Base-by-base conservation (phyloP, 2,888 invertebrate species). In the Phortica magna region DNA sequence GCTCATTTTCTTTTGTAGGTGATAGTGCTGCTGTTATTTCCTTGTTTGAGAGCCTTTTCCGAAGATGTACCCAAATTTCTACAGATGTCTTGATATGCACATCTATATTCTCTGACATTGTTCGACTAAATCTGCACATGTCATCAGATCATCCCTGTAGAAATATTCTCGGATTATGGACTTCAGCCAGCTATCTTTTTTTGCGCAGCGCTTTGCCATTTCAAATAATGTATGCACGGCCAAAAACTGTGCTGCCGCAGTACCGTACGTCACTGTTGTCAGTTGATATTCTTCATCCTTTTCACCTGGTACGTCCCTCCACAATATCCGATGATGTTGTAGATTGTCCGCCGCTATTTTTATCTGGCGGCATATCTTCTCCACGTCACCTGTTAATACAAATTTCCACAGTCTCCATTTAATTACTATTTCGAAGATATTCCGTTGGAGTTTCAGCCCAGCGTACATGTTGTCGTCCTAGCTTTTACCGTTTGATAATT, bases 21-120 rank as follows among this genome's bases (percentile, higher is more conserved):
- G n/a, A 7, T 7, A 73, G 14, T 41, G 41, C 43, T 64, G 61
- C 14, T 41, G 17, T 73, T 48, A 64, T 41, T 43, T 41, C 48
- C 14, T 17, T 19, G 17, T 19, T 61, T 41, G 61, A 73, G 61
- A 73, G 14, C 73, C 61, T 64, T 61, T 73, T 73, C 17, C 73
- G 17, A 9, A 73, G 64, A 17, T 64, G 10, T 17, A 73, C n/a
- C 73, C 73, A 61, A 53, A 73, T 7, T 57, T 59, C 59, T 39
- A 14, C 0, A 73, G 39, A 31, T 73, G 17, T 53, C 2, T 6
- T n/a, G 41, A 14, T 41, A 73, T 73, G 14, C 41, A n/a, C 41
- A 17, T 64, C 14, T 43, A 7, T 48, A 64, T 48, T 41, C 19
- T 53, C 48, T 73, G 41, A 17, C 43, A 61, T 42, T n/a, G 14